Percentiles rank a stretch among this genome's conserved stretches.
phyloP scores from a whole-genome alignment of 2,113 vertebrate genomes.

The Arizona elegans region DNA sequence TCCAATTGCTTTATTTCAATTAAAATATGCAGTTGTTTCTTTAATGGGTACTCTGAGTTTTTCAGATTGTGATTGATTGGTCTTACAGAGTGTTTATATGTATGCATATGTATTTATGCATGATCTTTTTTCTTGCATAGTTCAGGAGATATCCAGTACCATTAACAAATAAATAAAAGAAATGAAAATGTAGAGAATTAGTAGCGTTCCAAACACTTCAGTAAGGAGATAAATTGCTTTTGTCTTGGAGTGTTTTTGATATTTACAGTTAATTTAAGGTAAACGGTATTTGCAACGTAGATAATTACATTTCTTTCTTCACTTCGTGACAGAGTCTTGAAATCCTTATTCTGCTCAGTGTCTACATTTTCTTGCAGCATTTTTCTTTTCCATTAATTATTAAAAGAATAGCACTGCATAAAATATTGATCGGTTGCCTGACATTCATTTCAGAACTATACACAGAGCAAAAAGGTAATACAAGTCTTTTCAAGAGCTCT shows the following conservation, averaged over 20 bases:
- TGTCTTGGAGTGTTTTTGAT: conserved; percentile 45
- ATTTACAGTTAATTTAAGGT: conserved; percentile 58
- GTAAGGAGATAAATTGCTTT: conserved; percentile 20
- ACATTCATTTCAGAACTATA: conserved; percentile 62
- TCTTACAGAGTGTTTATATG: neutral
- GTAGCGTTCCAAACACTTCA: conserved; percentile 19
- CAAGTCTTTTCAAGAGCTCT: conserved; percentile 34
- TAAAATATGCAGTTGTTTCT: neutral
- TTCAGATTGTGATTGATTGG: neutral
- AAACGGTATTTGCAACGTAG: conserved; percentile 44
- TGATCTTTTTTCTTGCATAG: neutral
- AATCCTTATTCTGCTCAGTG: conserved; percentile 26
- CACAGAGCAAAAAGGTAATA: conserved; percentile 43
- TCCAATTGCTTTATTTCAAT: neutral
- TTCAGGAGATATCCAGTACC: neutral
- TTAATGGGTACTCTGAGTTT: neutral
- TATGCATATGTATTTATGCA: neutral
- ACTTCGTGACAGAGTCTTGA: conserved; percentile 48
- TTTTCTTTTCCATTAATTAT: conserved; percentile 63
- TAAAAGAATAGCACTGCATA: conserved; percentile 63
- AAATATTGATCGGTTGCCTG: conserved; percentile 65
- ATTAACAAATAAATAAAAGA: conserved; percentile 23
- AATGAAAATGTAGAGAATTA: conserved; percentile 29
- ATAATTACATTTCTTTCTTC: conserved; percentile 61
- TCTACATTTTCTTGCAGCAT: conserved; percentile 57